Conservation (phyloP, 2,113 vertebrate species). For the Pavo muticus region DNA sequence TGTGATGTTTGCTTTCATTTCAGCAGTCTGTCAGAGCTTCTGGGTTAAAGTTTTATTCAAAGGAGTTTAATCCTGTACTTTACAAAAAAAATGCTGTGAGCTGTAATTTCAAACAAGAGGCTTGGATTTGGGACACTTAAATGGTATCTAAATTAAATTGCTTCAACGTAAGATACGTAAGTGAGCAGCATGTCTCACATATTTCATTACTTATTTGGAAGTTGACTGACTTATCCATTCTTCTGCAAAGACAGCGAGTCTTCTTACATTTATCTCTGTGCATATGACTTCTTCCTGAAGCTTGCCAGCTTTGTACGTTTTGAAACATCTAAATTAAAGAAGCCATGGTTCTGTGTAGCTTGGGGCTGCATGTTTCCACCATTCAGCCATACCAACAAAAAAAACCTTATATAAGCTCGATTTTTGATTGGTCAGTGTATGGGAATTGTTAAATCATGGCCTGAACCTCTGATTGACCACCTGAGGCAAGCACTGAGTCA, state of each 20-base stretch:
- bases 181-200: background rate
- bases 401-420: background rate
- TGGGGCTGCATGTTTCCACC: background rate
- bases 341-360: background rate
- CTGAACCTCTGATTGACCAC: too few species aligned
- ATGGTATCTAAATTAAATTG: background rate
- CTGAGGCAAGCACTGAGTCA: too few species aligned
- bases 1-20: background rate
- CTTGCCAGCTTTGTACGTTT: background rate
- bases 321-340: background rate
- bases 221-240: background rate
- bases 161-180: background rate
- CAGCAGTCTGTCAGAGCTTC: background rate
- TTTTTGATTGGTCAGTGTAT: background rate
- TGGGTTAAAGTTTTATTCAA: background rate
- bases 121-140: background rate
- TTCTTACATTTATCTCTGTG: background rate
- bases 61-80: background rate
- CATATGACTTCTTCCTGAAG: background rate
- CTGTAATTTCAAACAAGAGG: background rate
- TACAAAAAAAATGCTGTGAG: background rate
- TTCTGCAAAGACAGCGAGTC: background rate
- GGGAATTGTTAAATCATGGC: too few species aligned
- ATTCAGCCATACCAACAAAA: background rate
- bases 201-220: background rate